Conservation (phyloP, 2,888 invertebrate species). For the Agrochola circellaris region DNA sequence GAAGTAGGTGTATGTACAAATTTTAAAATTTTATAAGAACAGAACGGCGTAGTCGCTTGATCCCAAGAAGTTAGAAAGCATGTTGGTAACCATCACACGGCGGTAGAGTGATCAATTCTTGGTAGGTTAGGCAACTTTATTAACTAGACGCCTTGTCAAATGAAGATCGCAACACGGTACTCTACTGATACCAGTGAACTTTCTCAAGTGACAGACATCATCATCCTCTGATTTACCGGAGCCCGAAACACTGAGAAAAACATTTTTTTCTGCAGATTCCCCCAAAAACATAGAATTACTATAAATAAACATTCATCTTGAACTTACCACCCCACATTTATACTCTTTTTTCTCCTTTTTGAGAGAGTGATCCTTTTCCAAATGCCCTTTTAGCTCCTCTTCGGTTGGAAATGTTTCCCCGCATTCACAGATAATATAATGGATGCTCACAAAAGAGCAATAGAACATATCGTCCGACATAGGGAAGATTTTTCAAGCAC, state of each 20-base stretch:
- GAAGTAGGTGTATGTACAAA: not conserved
- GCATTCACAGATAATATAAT: conserved; percentile 86
- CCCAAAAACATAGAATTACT: conserved; percentile 7
- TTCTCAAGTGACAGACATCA: not conserved
- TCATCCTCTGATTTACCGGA: not conserved
- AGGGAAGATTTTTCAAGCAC: conserved; percentile 70
- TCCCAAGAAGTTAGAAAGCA: not conserved
- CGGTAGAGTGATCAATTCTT: not conserved
- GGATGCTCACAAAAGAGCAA: conserved; percentile 82
- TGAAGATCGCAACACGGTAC: not conserved
- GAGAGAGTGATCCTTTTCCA: conserved; percentile 76
- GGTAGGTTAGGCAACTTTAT: not conserved
- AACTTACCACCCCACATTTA: conserved; percentile 74
- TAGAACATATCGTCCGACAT: conserved; percentile 77
- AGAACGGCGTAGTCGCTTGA: not conserved
- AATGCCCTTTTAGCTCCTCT: conserved; percentile 76
- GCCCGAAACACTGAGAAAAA: conserved; percentile 10
- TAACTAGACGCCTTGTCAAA: not conserved
- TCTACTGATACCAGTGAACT: not conserved
- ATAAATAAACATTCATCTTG: conserved; percentile 19
- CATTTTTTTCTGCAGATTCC: not conserved
- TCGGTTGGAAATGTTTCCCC: conserved; percentile 82
- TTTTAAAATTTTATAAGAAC: not conserved
- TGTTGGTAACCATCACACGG: too few species aligned
- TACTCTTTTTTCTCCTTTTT: conserved; percentile 77